Conservation (phyloP, 2,888 invertebrate species). For the Toxonevra muliebris region DNA sequence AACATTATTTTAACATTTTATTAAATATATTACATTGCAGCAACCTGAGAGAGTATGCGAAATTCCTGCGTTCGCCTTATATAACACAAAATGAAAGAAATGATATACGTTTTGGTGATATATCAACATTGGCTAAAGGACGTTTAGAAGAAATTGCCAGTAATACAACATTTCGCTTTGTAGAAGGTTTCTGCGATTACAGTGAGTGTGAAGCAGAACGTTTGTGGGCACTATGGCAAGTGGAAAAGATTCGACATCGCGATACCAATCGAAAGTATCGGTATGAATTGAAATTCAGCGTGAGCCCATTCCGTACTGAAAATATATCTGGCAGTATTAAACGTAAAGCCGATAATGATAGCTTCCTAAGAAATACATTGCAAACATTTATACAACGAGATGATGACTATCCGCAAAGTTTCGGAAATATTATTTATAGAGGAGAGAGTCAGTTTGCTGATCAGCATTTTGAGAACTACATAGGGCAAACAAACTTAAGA, state of each 20-base stretch:
- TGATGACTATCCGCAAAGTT: slow-evolving; percentile 61
- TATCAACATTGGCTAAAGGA: slow-evolving; percentile 73
- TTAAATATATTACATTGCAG: slow-evolving; percentile 31
- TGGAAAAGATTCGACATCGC: slow-evolving; percentile 74
- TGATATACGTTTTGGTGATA: slow-evolving; percentile 70
- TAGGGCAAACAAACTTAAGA: slow-evolving; percentile 42
- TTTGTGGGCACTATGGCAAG: slow-evolving; percentile 74
- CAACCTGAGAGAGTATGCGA: slow-evolving; percentile 54
- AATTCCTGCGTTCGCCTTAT: slow-evolving; percentile 57
- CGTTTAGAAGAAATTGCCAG: slow-evolving; percentile 68
- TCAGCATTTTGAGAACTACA: slow-evolving; percentile 21
- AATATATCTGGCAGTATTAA: slow-evolving; percentile 32
- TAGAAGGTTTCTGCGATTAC: slow-evolving; percentile 62
- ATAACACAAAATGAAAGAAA: slow-evolving; percentile 38
- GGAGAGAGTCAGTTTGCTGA: slow-evolving; percentile 1
- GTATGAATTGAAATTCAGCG: slow-evolving; percentile 75
- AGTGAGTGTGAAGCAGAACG: slow-evolving; percentile 51
- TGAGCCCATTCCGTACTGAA: slow-evolving; percentile 64
- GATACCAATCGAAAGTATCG: slow-evolving; percentile 67
- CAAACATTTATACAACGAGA: slow-evolving; percentile 73
- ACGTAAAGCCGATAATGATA: slow-evolving; percentile 22
- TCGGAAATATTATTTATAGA: slow-evolving; percentile 48
- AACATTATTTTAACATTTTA: too few relatives aligned
- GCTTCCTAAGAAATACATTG: slow-evolving; percentile 31
- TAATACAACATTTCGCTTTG: slow-evolving; percentile 67